Evolutionary conservation across 2,113 vertebrate genomes (phyloP).

Genomic region (Triplophysa siluroides): DNA sequence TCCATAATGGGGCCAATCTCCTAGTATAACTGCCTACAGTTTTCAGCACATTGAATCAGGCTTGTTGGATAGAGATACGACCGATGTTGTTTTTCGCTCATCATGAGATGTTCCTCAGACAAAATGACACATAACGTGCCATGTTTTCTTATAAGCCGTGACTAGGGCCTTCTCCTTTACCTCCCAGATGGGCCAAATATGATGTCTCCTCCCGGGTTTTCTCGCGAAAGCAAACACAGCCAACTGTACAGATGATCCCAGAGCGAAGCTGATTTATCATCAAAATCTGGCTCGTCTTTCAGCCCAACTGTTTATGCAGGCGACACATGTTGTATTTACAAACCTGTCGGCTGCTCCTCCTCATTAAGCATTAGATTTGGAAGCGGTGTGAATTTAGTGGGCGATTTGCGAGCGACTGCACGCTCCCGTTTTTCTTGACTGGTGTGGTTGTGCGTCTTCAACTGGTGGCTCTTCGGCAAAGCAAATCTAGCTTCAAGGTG

Average conservation of each 20-base stretch:
- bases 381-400: constrained; percentile 19
- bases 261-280: constrained; percentile 47
- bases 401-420: background rate
- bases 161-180: constrained; percentile 25
- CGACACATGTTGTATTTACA: constrained; percentile 44
- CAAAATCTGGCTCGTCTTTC: constrained; percentile 41
- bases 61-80: background rate
- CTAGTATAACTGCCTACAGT: constrained; percentile 16
- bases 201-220: constrained; percentile 5
- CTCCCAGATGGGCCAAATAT: constrained; percentile 26
- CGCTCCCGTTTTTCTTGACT: constrained; percentile 4
- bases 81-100: constrained; percentile 18
- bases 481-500: background rate
- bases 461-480: background rate
- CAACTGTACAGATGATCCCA: constrained; percentile 51
- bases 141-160: background rate
- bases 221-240: constrained; percentile 27
- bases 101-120: background rate
- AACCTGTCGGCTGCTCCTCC: constrained; percentile 41
- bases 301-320: constrained; percentile 47
- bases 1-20: constrained; percentile 24
- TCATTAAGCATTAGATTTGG: constrained; percentile 36
- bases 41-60: constrained; percentile 20
- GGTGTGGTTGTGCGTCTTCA: background rate
- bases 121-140: constrained; percentile 18